phyloP scores from a whole-genome alignment of 30 jellyfish, hydroid and myxozoan species.

The Phacellophora camtschatica region DNA sequence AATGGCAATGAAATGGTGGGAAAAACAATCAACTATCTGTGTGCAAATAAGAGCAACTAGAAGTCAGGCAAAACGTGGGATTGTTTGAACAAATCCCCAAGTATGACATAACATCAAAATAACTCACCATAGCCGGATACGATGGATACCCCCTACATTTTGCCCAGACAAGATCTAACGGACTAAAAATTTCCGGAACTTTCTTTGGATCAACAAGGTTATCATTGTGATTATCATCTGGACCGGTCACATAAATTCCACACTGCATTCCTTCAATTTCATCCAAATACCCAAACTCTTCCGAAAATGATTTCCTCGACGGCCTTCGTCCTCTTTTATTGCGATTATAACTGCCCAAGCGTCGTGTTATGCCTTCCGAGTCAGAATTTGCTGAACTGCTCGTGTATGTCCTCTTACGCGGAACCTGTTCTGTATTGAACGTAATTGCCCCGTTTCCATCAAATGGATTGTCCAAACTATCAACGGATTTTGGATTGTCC shows the following conservation, averaged over 20 bases:
- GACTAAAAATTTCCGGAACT: constrained; percentile 66
- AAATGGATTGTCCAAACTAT: constrained; percentile 49
- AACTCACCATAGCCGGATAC: constrained; percentile 97
- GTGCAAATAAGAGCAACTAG: no score
- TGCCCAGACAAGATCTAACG: constrained; percentile 96
- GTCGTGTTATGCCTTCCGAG: constrained; percentile 80
- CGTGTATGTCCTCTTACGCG: constrained; percentile 93
- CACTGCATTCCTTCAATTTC: constrained; percentile 82
- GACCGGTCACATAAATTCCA: constrained; percentile 82
- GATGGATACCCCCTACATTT: constrained; percentile 99
- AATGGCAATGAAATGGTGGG: no score
- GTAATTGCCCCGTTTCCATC: constrained; percentile 33
- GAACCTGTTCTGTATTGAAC: constrained; percentile 13
- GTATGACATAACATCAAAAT: no score
- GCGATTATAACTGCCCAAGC: constrained; percentile 46
- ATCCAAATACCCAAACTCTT: constrained; percentile 77
- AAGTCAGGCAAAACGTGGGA: no score
- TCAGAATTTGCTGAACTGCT: constrained; percentile 99
- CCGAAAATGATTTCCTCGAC: constrained; percentile 65
- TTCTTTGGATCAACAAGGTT: constrained; percentile 80
- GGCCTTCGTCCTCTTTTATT: constrained; percentile 89
- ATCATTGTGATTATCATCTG: constrained; percentile 74
- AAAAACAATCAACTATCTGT: no score
- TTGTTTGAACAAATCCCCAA: no score
- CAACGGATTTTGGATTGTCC: constrained; percentile 61